A percentile compares a stretch with the other conserved stretches of the same genome.
Conservation (phyloP, 2,113 vertebrate genomes). For the Odocoileus virginianus region DNA sequence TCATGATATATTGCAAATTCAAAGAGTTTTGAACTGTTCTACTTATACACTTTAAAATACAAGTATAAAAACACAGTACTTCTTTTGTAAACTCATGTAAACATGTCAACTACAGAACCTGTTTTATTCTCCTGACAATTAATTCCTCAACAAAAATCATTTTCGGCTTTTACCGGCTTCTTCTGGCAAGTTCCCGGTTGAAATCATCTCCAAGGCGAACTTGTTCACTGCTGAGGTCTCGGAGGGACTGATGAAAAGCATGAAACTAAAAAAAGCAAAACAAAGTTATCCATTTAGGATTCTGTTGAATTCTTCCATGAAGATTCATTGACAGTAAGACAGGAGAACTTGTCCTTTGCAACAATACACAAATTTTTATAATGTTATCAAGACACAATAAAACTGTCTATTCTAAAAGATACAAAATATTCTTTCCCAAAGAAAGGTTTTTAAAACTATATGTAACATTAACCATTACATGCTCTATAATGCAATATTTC, state of each 20-base stretch:
- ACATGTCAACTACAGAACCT: neutral
- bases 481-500: neutral
- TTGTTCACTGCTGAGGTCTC: constrained; percentile 91
- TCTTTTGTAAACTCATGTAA: constrained; percentile 32
- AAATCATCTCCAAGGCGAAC: constrained; percentile 89
- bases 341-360: neutral
- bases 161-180: constrained; percentile 86
- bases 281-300: neutral
- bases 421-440: neutral
- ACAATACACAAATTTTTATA: neutral
- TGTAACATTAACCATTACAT: neutral
- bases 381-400: neutral
- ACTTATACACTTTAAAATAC: constrained; percentile 27
- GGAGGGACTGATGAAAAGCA: constrained; percentile 89
- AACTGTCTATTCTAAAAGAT: neutral
- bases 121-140: constrained; percentile 7
- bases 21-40: neutral
- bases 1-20: constrained; percentile 14
- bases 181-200: constrained; percentile 87
- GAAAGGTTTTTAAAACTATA: neutral
- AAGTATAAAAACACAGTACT: neutral
- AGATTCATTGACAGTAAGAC: neutral
- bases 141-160: neutral
- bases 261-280: constrained; percentile 84
- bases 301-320: neutral